Conservation (phyloP, 1,140 invertebrate genomes). For the Caenorhabditis latens region DNA sequence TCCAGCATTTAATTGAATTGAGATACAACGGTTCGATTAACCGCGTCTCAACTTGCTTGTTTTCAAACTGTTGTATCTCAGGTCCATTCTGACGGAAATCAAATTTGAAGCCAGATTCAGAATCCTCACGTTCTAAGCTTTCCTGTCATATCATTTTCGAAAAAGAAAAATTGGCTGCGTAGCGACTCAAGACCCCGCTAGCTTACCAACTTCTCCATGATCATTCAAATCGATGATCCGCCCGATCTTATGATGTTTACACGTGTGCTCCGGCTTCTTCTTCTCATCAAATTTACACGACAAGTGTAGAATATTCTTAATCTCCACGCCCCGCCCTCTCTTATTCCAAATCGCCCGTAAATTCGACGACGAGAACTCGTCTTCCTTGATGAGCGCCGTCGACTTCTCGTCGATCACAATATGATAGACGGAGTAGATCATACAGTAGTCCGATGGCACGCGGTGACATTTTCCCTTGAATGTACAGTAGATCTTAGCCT, state of each 20-base stretch:
- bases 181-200: no score
- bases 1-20: no score
- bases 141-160: no score
- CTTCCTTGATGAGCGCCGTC: conserved; percentile 2
- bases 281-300: conserved; percentile 6
- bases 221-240: neutral
- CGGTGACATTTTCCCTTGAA: conserved; percentile 23
- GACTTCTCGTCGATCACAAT: neutral
- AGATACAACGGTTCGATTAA: no score
- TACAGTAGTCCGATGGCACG: conserved; percentile 29
- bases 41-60: no score
- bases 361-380: conserved; percentile 32
- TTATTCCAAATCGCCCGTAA: conserved; percentile 18
- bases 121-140: no score
- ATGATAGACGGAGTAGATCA: conserved; percentile 30
- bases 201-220: conserved; percentile 6
- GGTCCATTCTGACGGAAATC: no score
- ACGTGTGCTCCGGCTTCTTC: neutral
- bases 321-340: neutral
- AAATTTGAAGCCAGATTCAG: no score
- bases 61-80: no score
- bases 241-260: neutral
- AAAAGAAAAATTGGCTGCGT: no score
- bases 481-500: neutral
- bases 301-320: conserved; percentile 28